phyloP scores from a whole-genome alignment of 2,797 vertebrate species.

The Tarsius wallacei region DNA sequence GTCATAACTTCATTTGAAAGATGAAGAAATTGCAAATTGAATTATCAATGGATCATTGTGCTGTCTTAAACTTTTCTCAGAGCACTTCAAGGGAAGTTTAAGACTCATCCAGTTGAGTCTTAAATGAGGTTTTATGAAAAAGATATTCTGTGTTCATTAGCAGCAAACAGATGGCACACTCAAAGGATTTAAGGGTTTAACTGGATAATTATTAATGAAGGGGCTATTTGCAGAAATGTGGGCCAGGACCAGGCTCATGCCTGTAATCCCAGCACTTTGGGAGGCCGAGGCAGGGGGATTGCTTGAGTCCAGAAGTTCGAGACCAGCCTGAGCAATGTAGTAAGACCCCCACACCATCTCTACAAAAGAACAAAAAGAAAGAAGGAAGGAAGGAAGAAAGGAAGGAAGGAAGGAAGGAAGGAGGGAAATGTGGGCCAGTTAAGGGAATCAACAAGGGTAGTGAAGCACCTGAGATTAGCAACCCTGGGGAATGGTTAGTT shows the following conservation, averaged over 20 bases:
- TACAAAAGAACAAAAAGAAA: too few species aligned
- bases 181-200: background rate
- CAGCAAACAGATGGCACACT: background rate
- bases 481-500: too few species aligned
- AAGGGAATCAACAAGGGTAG: background rate
- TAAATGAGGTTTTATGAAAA: background rate
- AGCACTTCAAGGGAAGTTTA: background rate
- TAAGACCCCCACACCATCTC: too few species aligned
- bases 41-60: background rate
- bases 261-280: too few species aligned
- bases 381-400: too few species aligned
- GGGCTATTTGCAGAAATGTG: background rate
- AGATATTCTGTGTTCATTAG: background rate
- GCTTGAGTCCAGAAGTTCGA: too few species aligned
- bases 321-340: too few species aligned
- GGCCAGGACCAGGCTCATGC: too few species aligned
- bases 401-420: too few species aligned
- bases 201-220: background rate
- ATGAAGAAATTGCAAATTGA: slow-evolving; percentile 8
- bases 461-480: background rate
- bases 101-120: background rate
- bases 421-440: too few species aligned
- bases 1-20: background rate
- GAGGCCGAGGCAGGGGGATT: too few species aligned
- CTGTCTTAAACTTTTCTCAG: background rate